phyloP scores from a whole-genome alignment of 2,113 vertebrate species.

The Pangasianodon hypophthalmus region DNA sequence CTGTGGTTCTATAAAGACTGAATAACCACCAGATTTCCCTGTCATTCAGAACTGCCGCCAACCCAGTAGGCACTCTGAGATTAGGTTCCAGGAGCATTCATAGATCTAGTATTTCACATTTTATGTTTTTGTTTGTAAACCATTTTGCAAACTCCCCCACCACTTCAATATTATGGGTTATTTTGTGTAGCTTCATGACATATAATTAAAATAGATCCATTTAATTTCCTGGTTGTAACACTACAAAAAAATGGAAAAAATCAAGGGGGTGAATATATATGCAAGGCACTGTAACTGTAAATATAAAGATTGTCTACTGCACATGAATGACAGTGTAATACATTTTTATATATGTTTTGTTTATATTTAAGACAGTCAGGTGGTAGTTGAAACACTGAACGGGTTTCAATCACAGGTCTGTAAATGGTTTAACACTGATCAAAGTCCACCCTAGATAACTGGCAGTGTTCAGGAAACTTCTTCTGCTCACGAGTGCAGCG shows the following conservation, averaged over 20 bases:
- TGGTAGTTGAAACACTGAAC: neutral
- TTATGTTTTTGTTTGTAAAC: too few species aligned
- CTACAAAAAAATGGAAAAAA: neutral
- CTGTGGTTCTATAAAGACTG: too few species aligned
- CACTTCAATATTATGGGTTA: neutral
- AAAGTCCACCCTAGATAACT: conserved; percentile 49
- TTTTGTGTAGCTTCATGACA: neutral
- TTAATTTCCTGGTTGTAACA: too few species aligned
- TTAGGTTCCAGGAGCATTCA: too few species aligned
- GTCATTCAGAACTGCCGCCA: too few species aligned
- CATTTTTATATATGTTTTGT: neutral
- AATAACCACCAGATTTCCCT: too few species aligned
- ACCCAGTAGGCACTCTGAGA: too few species aligned
- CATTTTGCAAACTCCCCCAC: too few species aligned
- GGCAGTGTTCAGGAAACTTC: conserved; percentile 37
- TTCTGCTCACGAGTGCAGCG: neutral
- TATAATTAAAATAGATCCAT: too few species aligned
- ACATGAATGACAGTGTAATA: neutral
- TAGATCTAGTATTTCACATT: too few species aligned
- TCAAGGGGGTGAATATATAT: neutral
- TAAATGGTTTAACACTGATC: conserved; percentile 32
- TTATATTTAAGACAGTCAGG: neutral
- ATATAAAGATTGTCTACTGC: neutral
- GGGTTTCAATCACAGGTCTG: neutral
- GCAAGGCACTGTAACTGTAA: neutral